Conservation (phyloP, 1,140 invertebrate genomes). For the Drosophila subobscura region DNA sequence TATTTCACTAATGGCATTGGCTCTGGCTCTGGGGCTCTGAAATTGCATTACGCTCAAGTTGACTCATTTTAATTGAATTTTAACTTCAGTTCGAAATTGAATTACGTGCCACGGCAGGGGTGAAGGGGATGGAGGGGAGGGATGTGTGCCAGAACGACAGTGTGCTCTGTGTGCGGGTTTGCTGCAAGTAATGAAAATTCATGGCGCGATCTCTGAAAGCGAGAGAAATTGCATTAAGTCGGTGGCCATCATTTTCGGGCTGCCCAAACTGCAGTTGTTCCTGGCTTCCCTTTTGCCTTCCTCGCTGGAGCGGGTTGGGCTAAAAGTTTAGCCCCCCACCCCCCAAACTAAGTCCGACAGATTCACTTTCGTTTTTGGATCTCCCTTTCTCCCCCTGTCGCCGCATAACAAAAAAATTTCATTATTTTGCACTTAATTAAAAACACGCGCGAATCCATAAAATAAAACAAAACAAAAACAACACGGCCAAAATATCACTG, state of each 20-base stretch:
- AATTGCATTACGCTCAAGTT: conserved; percentile 82
- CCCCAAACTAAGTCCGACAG: conserved; percentile 11
- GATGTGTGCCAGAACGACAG: conserved; percentile 10
- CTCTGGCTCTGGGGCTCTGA: conserved; percentile 36
- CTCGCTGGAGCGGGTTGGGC: neutral
- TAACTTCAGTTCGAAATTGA: conserved; percentile 82
- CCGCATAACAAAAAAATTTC: conserved; percentile 29
- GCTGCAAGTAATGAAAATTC: conserved; percentile 59
- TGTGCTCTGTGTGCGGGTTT: conserved; percentile 11
- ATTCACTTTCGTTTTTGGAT: conserved; percentile 40
- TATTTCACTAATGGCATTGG: conserved; percentile 82
- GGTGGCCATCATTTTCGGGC: conserved; percentile 50
- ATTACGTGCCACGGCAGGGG: conserved; percentile 64
- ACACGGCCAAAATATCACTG: conserved; percentile 23
- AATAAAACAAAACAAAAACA: conserved; percentile 2
- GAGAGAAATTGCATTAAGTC: conserved; percentile 63
- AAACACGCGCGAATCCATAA: conserved; percentile 55
- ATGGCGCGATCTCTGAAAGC: conserved; percentile 44
- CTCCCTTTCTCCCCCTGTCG: neutral
- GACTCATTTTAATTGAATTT: conserved; percentile 83
- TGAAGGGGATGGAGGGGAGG: neutral
- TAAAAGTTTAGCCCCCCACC: neutral
- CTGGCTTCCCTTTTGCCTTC: neutral
- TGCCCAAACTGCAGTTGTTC: conserved; percentile 19
- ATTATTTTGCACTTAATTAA: conserved; percentile 80